These are phyloP conservation scores for Strongylocentrotus purpuratus DNA, from an alignment of 35 echinoderm and acorn worm genomes.

Conservation along the genomic window DNA sequence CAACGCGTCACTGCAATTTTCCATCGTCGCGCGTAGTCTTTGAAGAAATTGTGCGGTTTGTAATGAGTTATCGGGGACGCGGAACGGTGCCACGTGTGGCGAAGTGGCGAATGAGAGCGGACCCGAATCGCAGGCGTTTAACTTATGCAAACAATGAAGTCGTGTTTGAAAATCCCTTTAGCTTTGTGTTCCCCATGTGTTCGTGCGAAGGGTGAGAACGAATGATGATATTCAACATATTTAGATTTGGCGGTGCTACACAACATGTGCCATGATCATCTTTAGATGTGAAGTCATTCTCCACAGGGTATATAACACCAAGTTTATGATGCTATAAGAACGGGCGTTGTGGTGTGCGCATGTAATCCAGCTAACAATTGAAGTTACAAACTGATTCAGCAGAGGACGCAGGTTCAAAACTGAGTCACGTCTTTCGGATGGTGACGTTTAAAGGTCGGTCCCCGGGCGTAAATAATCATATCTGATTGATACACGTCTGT, in stretches of 20 bases:
- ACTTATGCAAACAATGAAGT: constrained; percentile 18
- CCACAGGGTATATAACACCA: neutral
- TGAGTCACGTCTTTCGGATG: too few relatives aligned
- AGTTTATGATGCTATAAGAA: too few relatives aligned
- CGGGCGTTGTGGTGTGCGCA: too few relatives aligned
- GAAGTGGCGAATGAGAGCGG: neutral
- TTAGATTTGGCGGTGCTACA: neutral
- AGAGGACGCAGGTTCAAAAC: too few relatives aligned
- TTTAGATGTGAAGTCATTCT: neutral
- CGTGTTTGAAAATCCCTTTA: neutral
- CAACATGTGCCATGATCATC: neutral
- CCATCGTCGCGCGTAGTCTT: neutral
- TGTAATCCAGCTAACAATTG: too few relatives aligned
- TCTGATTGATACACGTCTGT: too few relatives aligned
- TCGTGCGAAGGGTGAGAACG: neutral
- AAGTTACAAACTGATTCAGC: too few relatives aligned
- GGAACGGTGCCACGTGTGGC: neutral
- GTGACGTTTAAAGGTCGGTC: too few relatives aligned
- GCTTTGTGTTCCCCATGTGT: neutral
- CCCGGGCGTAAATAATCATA: too few relatives aligned
- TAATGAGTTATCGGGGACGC: neutral
- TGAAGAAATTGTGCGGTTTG: neutral
- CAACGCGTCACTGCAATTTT: neutral
- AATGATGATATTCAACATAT: constrained; percentile 5
- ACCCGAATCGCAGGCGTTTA: neutral